These are phyloP conservation scores for Panulirus ornatus DNA, from an alignment of 1,140 invertebrate genomes.

Conservation along the genomic window DNA sequence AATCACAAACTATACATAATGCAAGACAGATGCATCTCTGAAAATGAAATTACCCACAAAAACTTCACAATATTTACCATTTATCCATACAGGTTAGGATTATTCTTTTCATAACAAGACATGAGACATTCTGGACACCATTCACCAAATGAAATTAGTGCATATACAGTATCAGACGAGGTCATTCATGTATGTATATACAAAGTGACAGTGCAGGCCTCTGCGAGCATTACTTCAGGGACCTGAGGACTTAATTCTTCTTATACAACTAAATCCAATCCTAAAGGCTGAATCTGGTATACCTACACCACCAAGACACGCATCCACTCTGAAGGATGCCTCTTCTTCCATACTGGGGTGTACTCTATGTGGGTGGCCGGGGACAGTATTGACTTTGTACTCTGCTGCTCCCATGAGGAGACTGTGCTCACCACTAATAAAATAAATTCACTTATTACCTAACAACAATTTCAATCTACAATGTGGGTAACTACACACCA, in stretches of 20 bases:
- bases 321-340: background rate
- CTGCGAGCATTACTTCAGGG: conserved; percentile 13
- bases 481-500: conserved; percentile 11
- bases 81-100: background rate
- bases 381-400: conserved; percentile 38
- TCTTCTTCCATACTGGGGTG: background rate
- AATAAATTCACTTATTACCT: conserved; percentile 45
- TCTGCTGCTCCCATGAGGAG: conserved; percentile 23
- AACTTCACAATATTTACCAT: background rate
- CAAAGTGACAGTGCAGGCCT: conserved; percentile 7
- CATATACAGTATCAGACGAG: conserved; percentile 16
- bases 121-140: background rate
- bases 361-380: conserved; percentile 22
- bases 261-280: background rate
- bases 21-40: background rate
- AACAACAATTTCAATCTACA: conserved; percentile 40
- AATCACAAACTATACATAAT: background rate
- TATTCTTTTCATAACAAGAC: background rate
- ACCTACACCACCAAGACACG: background rate
- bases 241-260: conserved; percentile 7
- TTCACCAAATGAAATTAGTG: background rate
- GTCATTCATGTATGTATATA: conserved; percentile 7
- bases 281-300: background rate
- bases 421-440: conserved; percentile 44
- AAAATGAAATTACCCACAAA: background rate